Percentiles rank a stretch among this genome's conserved stretches.
These are phyloP conservation scores for Epistrophe eligans DNA, from an alignment of 2,888 invertebrate species.

Conservation along the genomic window DNA sequence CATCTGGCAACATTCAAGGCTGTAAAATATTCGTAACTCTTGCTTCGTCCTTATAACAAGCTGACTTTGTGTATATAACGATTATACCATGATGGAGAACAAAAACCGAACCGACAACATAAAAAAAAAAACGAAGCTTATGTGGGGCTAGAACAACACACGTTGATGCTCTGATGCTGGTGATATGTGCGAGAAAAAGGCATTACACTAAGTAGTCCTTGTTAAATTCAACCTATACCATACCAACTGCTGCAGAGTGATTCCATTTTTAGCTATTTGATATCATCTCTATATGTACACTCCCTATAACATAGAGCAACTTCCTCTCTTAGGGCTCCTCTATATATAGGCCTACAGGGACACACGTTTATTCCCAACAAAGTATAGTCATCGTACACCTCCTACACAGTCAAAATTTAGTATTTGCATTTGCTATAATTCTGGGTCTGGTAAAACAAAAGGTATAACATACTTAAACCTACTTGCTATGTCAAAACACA, in stretches of 20 bases:
- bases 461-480: no score
- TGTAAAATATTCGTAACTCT: constrained; percentile 50
- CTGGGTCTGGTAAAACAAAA: neutral
- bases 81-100: constrained; percentile 62
- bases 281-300: constrained; percentile 11
- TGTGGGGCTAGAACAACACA: neutral
- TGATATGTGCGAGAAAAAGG: constrained; percentile 40
- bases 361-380: constrained; percentile 9
- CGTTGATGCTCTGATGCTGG: constrained; percentile 29
- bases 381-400: neutral
- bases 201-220: constrained; percentile 56
- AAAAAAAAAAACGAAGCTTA: neutral
- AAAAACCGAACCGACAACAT: constrained; percentile 24
- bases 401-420: neutral
- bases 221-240: constrained; percentile 20
- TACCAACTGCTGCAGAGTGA: constrained; percentile 21
- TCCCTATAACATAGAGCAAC: neutral
- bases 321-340: constrained; percentile 10
- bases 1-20: constrained; percentile 57
- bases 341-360: neutral
- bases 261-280: constrained; percentile 57
- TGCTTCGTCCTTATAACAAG: constrained; percentile 25
- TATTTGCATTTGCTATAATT: neutral
- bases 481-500: no score
- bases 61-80: constrained; percentile 56